These are phyloP conservation scores for Glyptemys insculpta DNA, from an alignment of 2,797 vertebrate species.

Conservation along the genomic window DNA sequence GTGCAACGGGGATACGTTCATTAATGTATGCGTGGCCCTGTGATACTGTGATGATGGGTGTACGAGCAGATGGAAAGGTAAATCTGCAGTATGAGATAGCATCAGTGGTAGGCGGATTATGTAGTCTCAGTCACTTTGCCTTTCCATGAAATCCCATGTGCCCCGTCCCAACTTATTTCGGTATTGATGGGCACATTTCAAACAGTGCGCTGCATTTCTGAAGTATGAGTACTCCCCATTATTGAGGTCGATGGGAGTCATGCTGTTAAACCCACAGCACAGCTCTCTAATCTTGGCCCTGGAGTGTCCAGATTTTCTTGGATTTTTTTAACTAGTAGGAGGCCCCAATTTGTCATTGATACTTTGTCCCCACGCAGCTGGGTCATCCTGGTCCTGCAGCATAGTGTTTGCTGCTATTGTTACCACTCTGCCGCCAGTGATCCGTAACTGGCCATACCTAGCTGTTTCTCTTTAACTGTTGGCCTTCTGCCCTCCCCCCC, in stretches of 20 bases:
- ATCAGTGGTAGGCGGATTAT: neutral
- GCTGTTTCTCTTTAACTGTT: neutral
- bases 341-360: fast-evolving
- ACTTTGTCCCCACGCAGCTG: fast-evolving
- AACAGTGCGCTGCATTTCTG: neutral
- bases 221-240: neutral
- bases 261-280: neutral
- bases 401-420: fast-evolving
- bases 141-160: neutral
- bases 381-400: fast-evolving
- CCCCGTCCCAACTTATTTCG: neutral
- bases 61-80: neutral
- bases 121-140: neutral
- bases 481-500: fast-evolving
- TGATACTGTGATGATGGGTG: neutral
- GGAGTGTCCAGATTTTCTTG: fast-evolving
- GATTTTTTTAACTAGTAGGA: neutral
- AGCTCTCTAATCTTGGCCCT: neutral
- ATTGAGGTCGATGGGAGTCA: neutral
- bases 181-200: neutral
- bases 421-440: fast-evolving
- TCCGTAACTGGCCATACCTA: neutral
- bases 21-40: neutral
- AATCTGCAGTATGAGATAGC: neutral
- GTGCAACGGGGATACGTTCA: neutral